A percentile compares a stretch with the other conserved stretches of the same genome.
Conservation (phyloP, 92 coral and sea anemone genomes). For the Porites cylindrica region DNA sequence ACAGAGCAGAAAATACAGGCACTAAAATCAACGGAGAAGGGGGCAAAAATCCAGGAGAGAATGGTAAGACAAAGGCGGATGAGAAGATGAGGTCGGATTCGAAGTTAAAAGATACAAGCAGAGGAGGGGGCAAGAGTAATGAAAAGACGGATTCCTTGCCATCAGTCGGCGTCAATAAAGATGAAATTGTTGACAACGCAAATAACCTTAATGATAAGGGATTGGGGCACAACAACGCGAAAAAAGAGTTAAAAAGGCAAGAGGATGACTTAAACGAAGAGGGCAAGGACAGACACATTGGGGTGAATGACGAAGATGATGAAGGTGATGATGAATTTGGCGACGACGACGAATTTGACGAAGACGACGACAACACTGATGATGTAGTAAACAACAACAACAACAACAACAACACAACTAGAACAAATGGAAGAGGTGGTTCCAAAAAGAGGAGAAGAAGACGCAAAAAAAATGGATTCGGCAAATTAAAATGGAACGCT, state of each 20-base stretch:
- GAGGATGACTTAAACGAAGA: not conserved
- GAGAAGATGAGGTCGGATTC: slow-evolving; percentile 8
- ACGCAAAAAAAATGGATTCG: slow-evolving; percentile 53
- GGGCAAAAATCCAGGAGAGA: not conserved
- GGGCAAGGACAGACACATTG: slow-evolving; percentile 10
- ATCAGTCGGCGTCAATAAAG: not conserved
- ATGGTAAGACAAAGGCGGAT: slow-evolving; percentile 7
- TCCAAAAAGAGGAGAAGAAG: slow-evolving; percentile 17
- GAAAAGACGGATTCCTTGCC: not conserved
- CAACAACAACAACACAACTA: not conserved
- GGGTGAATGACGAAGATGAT: slow-evolving; percentile 17
- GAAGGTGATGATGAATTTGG: slow-evolving; percentile 34
- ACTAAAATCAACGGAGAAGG: not conserved
- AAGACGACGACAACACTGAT: not conserved
- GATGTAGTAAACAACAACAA: not conserved
- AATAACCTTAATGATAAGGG: not conserved
- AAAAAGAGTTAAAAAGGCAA: not conserved
- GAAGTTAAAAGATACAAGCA: not conserved
- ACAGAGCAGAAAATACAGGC: not conserved
- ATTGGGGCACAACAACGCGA: not conserved
- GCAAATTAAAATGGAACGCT: slow-evolving; percentile 88
- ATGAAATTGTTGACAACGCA: not conserved
- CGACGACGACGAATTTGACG: slow-evolving; percentile 40
- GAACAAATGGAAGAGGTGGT: not conserved
- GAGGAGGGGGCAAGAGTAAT: too few species aligned